Evolutionary conservation across 2,113 vertebrate species (phyloP).

Genomic region (Mus pahari): DNA sequence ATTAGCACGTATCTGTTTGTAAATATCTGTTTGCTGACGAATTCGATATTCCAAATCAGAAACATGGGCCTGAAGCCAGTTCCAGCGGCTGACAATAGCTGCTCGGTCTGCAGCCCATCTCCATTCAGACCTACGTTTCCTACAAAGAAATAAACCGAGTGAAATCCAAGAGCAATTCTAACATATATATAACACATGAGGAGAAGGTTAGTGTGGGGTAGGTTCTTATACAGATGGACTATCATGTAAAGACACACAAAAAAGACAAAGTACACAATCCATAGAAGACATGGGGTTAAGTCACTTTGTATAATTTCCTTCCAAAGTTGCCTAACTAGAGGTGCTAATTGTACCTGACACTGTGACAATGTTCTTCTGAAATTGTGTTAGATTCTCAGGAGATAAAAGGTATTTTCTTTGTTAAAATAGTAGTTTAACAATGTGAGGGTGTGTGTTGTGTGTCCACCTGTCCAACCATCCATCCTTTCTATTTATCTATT

Average conservation of each 20-base stretch:
- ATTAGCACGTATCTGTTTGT: slow-evolving; percentile 95
- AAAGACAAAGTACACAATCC: background rate
- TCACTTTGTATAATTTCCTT: background rate
- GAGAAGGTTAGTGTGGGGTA: background rate
- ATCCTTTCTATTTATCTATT: background rate
- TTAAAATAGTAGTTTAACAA: slow-evolving; percentile 1
- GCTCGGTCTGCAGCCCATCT: slow-evolving; percentile 96
- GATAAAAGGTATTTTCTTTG: slow-evolving; percentile 34
- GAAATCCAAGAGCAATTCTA: slow-evolving; percentile 63
- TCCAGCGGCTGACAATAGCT: slow-evolving; percentile 99
- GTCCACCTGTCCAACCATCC: background rate
- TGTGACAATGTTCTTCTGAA: background rate
- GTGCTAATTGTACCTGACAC: background rate
- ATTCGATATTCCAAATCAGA: slow-evolving; percentile 99
- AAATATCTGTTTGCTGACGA: slow-evolving; percentile 98
- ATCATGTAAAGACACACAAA: background rate
- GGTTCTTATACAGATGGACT: background rate
- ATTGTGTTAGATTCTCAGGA: slow-evolving; percentile 12
- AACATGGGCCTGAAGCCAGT: slow-evolving; percentile 99
- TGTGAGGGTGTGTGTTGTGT: too few species aligned
- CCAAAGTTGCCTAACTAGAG: slow-evolving; percentile 14
- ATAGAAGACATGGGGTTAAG: background rate
- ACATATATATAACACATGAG: slow-evolving; percentile 4
- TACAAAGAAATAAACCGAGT: slow-evolving; percentile 82
- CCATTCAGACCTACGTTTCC: slow-evolving; percentile 96